Conservation (phyloP, 2,797 vertebrate species). For the Malacoraja senta region DNA sequence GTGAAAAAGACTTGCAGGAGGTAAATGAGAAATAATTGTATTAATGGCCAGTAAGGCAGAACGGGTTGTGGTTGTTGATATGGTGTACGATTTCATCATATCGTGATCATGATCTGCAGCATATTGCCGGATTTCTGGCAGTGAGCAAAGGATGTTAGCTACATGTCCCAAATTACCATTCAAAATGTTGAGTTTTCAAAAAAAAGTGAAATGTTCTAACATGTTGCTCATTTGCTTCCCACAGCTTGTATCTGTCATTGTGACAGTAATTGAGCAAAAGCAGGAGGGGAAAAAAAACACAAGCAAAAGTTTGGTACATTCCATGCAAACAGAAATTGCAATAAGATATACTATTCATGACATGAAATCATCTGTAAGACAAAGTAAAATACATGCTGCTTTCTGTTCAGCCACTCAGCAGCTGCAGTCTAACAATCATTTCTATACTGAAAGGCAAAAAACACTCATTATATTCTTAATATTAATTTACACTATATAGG, state of each 20-base stretch:
- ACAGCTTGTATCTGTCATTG: no score
- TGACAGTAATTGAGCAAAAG: background rate
- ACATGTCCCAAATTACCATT: no score
- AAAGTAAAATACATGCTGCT: background rate
- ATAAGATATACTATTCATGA: background rate
- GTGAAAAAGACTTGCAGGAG: background rate
- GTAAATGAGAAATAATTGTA: background rate
- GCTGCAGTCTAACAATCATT: background rate
- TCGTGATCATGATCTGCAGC: background rate
- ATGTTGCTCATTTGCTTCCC: background rate
- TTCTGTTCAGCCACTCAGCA: background rate
- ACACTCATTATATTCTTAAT: background rate
- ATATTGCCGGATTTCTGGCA: background rate
- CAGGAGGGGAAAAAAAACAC: background rate
- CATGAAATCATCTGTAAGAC: background rate
- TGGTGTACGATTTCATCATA: background rate
- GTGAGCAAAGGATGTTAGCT: background rate
- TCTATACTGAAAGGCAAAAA: constrained; percentile 9
- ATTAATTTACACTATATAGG: background rate
- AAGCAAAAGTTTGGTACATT: background rate
- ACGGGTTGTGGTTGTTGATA: background rate
- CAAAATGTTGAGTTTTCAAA: background rate
- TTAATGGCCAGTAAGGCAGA: background rate
- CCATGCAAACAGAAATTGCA: background rate
- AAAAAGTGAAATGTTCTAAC: background rate